Evolutionary conservation across 2,797 vertebrate species (phyloP).

Genomic region (Lutjanus argentimaculatus): DNA sequence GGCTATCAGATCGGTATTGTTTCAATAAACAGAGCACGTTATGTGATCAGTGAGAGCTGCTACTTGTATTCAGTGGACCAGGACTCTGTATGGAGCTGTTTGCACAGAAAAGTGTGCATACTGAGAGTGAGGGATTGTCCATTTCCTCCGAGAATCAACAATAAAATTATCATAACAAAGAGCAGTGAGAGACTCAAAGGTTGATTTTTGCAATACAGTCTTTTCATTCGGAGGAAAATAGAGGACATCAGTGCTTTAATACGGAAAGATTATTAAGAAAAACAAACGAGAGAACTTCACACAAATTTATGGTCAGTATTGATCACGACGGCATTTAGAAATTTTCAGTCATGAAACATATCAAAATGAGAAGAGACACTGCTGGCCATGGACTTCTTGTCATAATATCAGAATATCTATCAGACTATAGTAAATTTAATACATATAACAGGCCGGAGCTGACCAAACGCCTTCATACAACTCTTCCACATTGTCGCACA

Average conservation of each 20-base stretch:
- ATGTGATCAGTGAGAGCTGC: conserved; percentile 79
- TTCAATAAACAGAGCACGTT: conserved; percentile 75
- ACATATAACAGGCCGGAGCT: conserved; percentile 38
- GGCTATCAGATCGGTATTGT: conserved; percentile 68
- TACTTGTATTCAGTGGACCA: conserved; percentile 75
- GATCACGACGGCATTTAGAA: conserved; percentile 74
- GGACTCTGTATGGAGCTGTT: conserved; percentile 78
- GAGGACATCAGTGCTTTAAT: conserved; percentile 68
- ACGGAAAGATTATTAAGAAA: conserved; percentile 61
- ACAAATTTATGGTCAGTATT: conserved; percentile 71
- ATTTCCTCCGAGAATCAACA: conserved; percentile 84
- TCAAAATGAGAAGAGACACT: conserved; percentile 40
- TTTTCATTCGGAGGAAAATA: conserved; percentile 71
- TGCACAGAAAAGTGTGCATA: conserved; percentile 81
- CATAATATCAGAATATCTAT: conserved; percentile 29
- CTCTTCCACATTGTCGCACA: conserved; percentile 34
- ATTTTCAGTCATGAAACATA: conserved; percentile 64
- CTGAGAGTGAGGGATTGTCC: conserved; percentile 79
- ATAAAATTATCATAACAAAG: conserved; percentile 88
- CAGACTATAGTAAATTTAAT: conserved; percentile 2
- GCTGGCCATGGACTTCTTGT: conserved; percentile 45
- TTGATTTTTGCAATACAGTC: conserved; percentile 72
- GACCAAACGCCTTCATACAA: conserved; percentile 27
- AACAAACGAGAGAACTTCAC: conserved; percentile 67
- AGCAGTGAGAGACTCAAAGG: conserved; percentile 78